These are phyloP conservation scores for Pogonocherus hispidulus DNA, from an alignment of 2,888 invertebrate genomes.

Conservation along the genomic window DNA sequence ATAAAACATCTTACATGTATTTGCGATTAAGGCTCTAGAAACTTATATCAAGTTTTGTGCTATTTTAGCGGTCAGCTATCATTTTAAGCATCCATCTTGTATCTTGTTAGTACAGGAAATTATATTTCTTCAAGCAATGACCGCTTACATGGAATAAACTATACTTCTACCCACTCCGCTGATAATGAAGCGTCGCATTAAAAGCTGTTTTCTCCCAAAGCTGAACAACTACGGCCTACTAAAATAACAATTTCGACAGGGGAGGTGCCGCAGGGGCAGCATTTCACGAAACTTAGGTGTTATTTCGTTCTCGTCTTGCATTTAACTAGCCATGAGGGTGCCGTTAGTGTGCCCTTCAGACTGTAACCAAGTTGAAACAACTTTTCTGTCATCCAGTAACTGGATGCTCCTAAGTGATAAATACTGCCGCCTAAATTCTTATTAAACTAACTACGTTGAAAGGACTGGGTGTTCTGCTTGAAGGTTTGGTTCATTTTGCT, in stretches of 20 bases:
- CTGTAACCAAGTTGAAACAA: slow-evolving; percentile 42
- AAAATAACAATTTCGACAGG: slow-evolving; percentile 45
- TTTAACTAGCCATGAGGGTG: slow-evolving; percentile 54
- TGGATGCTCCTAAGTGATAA: slow-evolving; percentile 48
- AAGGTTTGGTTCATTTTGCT: no score
- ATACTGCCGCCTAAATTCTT: no score
- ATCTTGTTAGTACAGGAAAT: not conserved
- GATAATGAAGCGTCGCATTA: slow-evolving; percentile 11
- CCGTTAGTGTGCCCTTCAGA: slow-evolving; percentile 45
- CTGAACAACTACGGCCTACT: slow-evolving; percentile 28
- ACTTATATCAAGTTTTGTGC: no score
- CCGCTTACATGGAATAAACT: not conserved
- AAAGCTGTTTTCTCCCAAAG: slow-evolving; percentile 11
- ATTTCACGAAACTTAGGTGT: slow-evolving; percentile 46
- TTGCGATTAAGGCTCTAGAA: no score
- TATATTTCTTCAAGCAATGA: not conserved
- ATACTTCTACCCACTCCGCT: not conserved
- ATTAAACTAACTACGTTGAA: no score
- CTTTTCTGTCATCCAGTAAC: slow-evolving; percentile 48
- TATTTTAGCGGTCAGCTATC: no score
- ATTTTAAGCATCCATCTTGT: no score
- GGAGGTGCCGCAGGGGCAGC: slow-evolving; percentile 35
- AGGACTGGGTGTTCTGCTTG: no score
- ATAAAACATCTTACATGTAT: no score
- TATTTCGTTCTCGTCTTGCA: slow-evolving; percentile 46